These are phyloP conservation scores for Myiopsitta monachus DNA, from an alignment of 2,113 vertebrate genomes.

Conservation along the genomic window DNA sequence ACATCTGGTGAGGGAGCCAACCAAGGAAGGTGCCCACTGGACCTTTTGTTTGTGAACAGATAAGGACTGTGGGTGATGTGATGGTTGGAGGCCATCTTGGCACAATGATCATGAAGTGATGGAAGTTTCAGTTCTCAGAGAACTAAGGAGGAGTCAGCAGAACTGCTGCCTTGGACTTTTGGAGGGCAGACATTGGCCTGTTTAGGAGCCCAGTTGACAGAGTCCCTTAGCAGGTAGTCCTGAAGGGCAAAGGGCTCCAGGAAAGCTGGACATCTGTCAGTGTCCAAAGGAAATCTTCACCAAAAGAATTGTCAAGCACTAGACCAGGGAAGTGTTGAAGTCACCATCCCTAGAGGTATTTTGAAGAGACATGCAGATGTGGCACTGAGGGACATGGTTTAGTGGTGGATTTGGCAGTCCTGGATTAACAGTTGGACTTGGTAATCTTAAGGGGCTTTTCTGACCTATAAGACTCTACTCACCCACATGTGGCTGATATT, in stretches of 20 bases:
- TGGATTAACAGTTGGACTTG: neutral
- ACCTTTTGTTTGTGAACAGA: neutral
- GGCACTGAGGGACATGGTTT: neutral
- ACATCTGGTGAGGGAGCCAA: neutral
- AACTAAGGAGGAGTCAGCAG: neutral
- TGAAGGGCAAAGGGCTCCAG: too few species aligned
- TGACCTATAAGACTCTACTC: neutral
- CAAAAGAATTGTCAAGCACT: neutral
- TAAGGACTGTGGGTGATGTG: neutral
- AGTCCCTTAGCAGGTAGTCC: neutral
- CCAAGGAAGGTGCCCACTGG: neutral
- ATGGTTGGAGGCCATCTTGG: neutral
- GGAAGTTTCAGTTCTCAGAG: neutral
- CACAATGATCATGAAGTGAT: neutral
- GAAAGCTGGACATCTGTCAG: neutral
- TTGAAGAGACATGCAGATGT: neutral
- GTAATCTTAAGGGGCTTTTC: neutral
- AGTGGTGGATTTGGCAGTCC: neutral
- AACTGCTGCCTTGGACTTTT: neutral
- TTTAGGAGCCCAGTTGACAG: neutral
- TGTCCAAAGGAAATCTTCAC: neutral
- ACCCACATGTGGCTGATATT: neutral
- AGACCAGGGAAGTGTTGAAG: neutral
- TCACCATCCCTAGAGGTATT: neutral
- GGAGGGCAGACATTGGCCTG: neutral